phyloP scores from a whole-genome alignment of 2,113 vertebrate species.

The Pelodiscus sinensis region DNA sequence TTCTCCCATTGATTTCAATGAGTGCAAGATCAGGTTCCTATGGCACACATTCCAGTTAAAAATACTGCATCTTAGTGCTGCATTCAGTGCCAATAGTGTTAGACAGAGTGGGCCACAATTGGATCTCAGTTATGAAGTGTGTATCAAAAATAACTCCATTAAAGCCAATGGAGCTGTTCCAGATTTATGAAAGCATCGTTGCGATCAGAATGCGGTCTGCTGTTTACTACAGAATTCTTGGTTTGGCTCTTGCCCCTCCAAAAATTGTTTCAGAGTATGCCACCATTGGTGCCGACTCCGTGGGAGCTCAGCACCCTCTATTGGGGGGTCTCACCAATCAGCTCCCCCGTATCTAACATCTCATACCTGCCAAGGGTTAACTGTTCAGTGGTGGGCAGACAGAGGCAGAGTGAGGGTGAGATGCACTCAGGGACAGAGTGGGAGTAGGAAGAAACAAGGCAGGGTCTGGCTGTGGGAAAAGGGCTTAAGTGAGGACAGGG shows the following conservation, averaged over 20 bases:
- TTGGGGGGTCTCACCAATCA: no score
- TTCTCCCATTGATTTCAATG: not conserved
- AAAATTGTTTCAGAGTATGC: not conserved
- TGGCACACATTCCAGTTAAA: not conserved
- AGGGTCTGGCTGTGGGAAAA: no score
- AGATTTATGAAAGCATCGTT: not conserved
- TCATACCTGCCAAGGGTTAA: no score
- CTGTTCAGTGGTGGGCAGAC: no score
- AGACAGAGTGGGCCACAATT: not conserved
- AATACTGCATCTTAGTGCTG: not conserved
- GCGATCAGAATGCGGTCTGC: not conserved
- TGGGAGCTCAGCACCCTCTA: no score
- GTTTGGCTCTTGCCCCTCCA: not conserved
- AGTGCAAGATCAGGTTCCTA: not conserved
- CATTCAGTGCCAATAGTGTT: not conserved
- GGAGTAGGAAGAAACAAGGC: no score
- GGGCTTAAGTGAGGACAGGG: no score
- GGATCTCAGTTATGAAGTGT: not conserved
- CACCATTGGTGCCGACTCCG: no score
- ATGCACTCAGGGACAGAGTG: no score
- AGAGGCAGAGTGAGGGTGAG: no score
- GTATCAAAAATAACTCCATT: fast-evolving
- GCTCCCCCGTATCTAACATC: no score
- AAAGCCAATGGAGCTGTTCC: not conserved
- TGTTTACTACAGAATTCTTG: not conserved